phyloP scores from a whole-genome alignment of 2,113 vertebrate species.

The Austrofundulus limnaeus region DNA sequence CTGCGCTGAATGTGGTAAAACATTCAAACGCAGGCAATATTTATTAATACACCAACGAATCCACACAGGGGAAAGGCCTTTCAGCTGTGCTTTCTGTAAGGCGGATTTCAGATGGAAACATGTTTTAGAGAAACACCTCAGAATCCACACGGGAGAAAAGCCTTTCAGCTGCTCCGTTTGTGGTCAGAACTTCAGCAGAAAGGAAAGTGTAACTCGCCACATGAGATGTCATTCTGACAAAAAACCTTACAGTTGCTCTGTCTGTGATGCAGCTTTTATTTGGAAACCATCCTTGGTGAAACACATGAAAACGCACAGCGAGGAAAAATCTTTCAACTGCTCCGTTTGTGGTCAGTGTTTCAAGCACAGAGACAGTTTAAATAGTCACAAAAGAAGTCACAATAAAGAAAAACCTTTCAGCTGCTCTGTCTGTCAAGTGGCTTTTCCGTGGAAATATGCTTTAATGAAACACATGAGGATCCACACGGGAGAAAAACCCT shows the following conservation, averaged over 20 bases:
- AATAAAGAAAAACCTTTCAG: background rate
- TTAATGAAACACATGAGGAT: background rate
- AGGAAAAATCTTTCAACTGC: background rate
- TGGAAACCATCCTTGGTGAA: background rate
- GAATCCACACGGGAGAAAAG: background rate
- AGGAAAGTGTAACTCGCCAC: too few relatives aligned
- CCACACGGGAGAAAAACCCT: slow-evolving; percentile 5
- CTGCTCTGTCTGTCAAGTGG: too few relatives aligned
- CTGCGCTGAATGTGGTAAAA: slow-evolving; percentile 9
- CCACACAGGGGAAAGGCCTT: background rate
- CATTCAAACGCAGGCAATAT: background rate
- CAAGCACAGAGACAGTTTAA: background rate
- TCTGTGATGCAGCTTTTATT: too few relatives aligned
- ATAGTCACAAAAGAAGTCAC: background rate
- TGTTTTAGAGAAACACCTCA: too few relatives aligned
- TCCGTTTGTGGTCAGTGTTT: background rate
- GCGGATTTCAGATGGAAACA: background rate
- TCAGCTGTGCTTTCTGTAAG: background rate
- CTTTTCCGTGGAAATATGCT: too few relatives aligned
- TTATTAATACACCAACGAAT: slow-evolving; percentile 3
- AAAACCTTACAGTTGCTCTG: too few relatives aligned
- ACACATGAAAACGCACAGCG: background rate
- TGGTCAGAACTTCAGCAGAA: too few relatives aligned
- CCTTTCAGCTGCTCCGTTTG: slow-evolving; percentile 13
- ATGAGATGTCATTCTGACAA: too few relatives aligned